A percentile compares a stretch with the other conserved stretches of the same genome.
phyloP scores from a whole-genome alignment of 2,113 vertebrate genomes.

The Lanius collurio region DNA sequence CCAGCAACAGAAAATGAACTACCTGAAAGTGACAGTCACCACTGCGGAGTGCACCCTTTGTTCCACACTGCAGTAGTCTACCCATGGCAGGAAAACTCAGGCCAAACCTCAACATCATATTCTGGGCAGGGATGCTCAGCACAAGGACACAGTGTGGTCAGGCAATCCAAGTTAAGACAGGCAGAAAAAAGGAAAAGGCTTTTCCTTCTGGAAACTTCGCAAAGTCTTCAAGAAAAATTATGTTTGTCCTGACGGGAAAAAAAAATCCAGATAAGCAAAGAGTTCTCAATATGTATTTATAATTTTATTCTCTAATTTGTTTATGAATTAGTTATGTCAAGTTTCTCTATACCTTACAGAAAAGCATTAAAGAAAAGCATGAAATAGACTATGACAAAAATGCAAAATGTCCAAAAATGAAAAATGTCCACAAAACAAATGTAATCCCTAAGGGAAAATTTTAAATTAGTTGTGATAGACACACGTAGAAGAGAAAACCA shows the following conservation, averaged over 20 bases:
- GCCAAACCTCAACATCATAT: not conserved
- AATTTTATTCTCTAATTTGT: not conserved
- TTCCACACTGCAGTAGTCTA: not conserved
- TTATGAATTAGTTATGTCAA: not conserved
- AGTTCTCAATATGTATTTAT: not conserved
- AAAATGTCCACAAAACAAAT: not conserved
- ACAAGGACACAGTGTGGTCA: not conserved
- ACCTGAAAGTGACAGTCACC: slow-evolving; percentile 12
- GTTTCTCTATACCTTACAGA: not conserved
- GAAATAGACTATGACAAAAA: not conserved
- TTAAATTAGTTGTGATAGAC: not conserved
- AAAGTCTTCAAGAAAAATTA: not conserved
- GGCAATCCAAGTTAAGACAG: not conserved
- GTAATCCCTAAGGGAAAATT: not conserved
- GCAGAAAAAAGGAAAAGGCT: not conserved
- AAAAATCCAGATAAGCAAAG: not conserved
- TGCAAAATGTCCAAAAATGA: not conserved
- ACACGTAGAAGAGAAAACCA: not conserved
- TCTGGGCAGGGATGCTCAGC: not conserved
- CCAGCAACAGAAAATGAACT: slow-evolving; percentile 27
- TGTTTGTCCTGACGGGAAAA: not conserved
- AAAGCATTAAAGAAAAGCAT: not conserved
- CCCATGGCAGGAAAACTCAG: not conserved
- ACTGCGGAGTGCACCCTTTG: not conserved
- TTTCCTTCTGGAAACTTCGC: not conserved